Evolutionary conservation across 2,113 vertebrate species (phyloP), one percentile per base, ranked within the genome.

Genomic region (Callocephalon fimbriatum): DNA sequence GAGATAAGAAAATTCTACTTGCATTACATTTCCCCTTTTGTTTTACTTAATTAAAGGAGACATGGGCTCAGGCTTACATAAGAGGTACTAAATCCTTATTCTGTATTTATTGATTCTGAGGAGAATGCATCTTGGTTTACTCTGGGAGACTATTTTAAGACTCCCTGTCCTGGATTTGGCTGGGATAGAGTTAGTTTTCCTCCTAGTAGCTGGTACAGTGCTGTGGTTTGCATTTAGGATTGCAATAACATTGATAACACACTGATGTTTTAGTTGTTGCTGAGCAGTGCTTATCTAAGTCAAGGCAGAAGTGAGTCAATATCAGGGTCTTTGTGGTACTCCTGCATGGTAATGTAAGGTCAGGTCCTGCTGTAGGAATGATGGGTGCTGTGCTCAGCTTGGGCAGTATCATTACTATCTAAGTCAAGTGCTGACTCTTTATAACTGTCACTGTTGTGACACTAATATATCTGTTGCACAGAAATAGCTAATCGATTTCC

Each of bases 351-450:
- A 26, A 42, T 2, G 4, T 7, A 16, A 88, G n/a, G 8, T 71
- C 54, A 74, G 56, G n/a, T 68, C 10, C 63, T 85, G 71, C 27
- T 59, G 45, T 12, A 74, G 27, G 15, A 53, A 14, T 10, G n/a
- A 42, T 4, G 7, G 2, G 9, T 42, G 14, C 9, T 1, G 1
- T 2, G 2, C 27, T 88, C 48, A 42, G 37, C 40, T 35, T 48
- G 51, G 50, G 11, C 7, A 32, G 12, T 5, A 3, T 11, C 42
- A 25, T 27, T 48, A 23, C 22, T 90, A 2, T 58, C 32, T 79
- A 54, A 72, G 48, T 50, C 27, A 53, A 68, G 65, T 12, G 12
- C 19, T 51, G 51, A 66, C 21, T 50, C 12, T 44, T 54, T 44
- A 15, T 16, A 71, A 53, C 40, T 87, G 29, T 21, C n/a, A 21